Evolutionary conservation across 2,797 vertebrate genomes (phyloP).

Genomic region (Sebastiscus albofasciatus): DNA sequence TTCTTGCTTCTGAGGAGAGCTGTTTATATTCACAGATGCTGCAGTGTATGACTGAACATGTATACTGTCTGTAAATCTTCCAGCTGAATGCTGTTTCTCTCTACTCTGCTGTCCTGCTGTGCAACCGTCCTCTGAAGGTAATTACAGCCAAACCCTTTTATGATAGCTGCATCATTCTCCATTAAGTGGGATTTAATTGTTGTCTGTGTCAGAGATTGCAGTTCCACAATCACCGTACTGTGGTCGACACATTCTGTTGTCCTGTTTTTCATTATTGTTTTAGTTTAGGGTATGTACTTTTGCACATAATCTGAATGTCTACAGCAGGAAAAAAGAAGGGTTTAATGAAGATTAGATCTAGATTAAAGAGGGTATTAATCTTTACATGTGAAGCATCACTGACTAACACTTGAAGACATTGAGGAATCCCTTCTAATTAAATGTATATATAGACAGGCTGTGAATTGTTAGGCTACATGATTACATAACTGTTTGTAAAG

Average conservation of each 20-base stretch:
- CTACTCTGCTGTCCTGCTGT: constrained; percentile 7
- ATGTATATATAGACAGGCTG: background rate
- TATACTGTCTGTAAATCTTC: constrained; percentile 25
- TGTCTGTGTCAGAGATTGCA: constrained; percentile 1
- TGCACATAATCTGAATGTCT: background rate
- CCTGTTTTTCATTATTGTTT: background rate
- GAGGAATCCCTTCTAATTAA: background rate
- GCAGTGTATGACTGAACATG: constrained; percentile 15
- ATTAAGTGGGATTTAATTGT: constrained; percentile 19
- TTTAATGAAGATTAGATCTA: background rate
- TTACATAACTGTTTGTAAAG: background rate
- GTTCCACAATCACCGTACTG: background rate
- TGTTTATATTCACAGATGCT: constrained; percentile 47
- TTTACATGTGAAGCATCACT: background rate
- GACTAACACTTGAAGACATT: background rate
- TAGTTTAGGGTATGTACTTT: background rate
- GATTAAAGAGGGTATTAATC: background rate
- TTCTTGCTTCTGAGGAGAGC: constrained; percentile 15
- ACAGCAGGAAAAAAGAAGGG: background rate
- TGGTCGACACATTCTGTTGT: background rate
- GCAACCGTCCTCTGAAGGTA: constrained; percentile 42
- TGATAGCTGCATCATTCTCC: background rate
- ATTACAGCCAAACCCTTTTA: constrained; percentile 31
- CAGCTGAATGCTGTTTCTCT: constrained; percentile 27
- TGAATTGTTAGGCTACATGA: background rate